Percentiles rank a stretch among this genome's conserved stretches.
phyloP scores from a whole-genome alignment of 2,797 vertebrate species.

The Champsocephalus gunnari region DNA sequence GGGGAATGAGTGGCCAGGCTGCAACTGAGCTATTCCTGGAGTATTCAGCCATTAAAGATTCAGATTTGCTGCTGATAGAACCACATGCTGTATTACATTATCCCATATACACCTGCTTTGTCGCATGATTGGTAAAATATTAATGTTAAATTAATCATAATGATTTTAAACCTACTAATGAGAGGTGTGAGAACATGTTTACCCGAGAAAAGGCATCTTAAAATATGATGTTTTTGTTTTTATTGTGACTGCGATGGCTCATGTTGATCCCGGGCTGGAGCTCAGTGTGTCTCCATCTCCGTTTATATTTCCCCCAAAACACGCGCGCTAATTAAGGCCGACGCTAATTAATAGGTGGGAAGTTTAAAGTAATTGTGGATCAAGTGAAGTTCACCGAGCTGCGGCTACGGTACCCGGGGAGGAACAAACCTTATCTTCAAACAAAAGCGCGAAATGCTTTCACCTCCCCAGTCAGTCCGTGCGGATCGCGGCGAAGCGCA shows the following conservation, averaged over 20 bases:
- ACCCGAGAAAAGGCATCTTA: background rate
- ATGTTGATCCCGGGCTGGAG: background rate
- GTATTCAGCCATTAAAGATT: conserved; percentile 32
- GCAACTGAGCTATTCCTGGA: conserved; percentile 29
- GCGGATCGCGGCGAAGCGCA: conserved; percentile 72
- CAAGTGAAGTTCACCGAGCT: conserved; percentile 79
- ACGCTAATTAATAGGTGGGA: conserved; percentile 63
- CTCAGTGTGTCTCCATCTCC: conserved; percentile 22
- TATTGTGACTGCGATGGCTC: background rate
- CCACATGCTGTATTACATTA: conserved; percentile 25
- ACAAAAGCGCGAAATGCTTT: conserved; percentile 89
- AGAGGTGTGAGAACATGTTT: background rate
- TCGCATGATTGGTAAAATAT: background rate
- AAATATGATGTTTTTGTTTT: conserved; percentile 4
- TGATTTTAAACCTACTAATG: no score
- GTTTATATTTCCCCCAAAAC: conserved; percentile 12
- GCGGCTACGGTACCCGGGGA: conserved; percentile 84
- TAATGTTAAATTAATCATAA: background rate
- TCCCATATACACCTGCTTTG: background rate
- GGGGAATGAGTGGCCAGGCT: conserved; percentile 34
- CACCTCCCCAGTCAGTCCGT: conserved; percentile 89
- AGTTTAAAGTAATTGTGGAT: conserved; percentile 59
- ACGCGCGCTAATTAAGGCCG: conserved; percentile 35
- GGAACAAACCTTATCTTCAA: conserved; percentile 89
- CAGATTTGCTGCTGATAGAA: conserved; percentile 30